Base-by-base conservation (phyloP, 2,888 invertebrate species). In the Pachycephus smyrnensis region DNA sequence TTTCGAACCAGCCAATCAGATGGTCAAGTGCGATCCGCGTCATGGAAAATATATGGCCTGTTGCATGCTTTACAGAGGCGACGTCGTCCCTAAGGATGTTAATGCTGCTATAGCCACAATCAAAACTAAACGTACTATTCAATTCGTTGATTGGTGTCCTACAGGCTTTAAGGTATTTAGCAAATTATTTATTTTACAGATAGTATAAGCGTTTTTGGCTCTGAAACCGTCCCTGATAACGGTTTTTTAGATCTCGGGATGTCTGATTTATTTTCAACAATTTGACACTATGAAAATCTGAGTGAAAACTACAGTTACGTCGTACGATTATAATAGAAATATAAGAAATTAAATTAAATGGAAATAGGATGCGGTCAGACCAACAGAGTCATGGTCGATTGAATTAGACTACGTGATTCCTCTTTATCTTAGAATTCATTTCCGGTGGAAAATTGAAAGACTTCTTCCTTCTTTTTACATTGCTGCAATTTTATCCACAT, bases 111-210 rank as follows among this genome's bases (percentile, higher is more conserved):
- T 96, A 79, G 95, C 95, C 0, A 94, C 94, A 80, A 95, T 96
- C 92, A 96, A 96, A 90, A 94, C 94, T 0, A 94, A 95, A 83
- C 94, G 94, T 84, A 93, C 94, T 74, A 96, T 98, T 79, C 94
- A 96, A 84, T 98, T 98, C 89, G 97, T 97, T 11, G 97, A 97
- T 89, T 97, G 97, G 97, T 96, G 97, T 90, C 97, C 97, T 9
- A 97, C 97, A 12, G 97, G 97, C 0, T 97, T 97, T 89, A 97
- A 97, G 92, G 95, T 95, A 94, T 86, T 93, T 12, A 3, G 23
- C 30, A 37, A 31, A n/a, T 40, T 12, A 2, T n/a, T 33, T 35
- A 37, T 40, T 15, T 75, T n/a, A 40, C 15, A 23, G 9, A 30
- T 32, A 32, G 30, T 4, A 15, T n/a, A 35, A 30, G 12, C 12